These are phyloP conservation scores for Serripes groenlandicus DNA, from an alignment of 2,888 invertebrate genomes.

Conservation along the genomic window DNA sequence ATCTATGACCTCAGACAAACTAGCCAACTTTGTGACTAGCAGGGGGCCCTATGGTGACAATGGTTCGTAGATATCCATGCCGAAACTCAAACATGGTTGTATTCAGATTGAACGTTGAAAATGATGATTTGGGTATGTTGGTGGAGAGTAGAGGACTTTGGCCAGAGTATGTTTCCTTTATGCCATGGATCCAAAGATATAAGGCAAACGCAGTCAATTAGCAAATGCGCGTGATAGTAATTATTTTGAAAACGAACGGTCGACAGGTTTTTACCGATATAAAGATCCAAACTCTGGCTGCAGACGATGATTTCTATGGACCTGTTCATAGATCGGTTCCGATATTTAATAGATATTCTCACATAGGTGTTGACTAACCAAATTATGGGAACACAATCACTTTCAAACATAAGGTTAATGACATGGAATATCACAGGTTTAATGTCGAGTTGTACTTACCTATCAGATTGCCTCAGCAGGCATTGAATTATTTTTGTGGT, in stretches of 20 bases:
- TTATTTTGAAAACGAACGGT: background rate
- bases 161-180: background rate
- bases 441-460: conserved; percentile 1
- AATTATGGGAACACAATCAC: background rate
- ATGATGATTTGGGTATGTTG: background rate
- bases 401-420: conserved; percentile 1
- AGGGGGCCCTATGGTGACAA: conserved; percentile 10
- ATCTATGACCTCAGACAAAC: conserved; percentile 7
- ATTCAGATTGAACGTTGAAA: conserved; percentile 3
- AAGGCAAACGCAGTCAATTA: too few relatives aligned
- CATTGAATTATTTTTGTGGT: background rate
- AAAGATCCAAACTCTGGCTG: background rate
- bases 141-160: conserved; percentile 4
- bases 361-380: background rate
- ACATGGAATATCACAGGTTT: background rate
- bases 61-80: background rate
- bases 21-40: conserved; percentile 5
- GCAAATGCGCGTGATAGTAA: background rate
- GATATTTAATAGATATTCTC: background rate
- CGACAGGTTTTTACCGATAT: too few relatives aligned
- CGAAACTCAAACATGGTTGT: background rate
- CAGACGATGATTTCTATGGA: background rate
- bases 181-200: too few relatives aligned
- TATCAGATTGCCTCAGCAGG: background rate
- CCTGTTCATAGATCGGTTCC: background rate